Conservation (phyloP, 2,797 vertebrate species). For the Lutjanus campechanus region DNA sequence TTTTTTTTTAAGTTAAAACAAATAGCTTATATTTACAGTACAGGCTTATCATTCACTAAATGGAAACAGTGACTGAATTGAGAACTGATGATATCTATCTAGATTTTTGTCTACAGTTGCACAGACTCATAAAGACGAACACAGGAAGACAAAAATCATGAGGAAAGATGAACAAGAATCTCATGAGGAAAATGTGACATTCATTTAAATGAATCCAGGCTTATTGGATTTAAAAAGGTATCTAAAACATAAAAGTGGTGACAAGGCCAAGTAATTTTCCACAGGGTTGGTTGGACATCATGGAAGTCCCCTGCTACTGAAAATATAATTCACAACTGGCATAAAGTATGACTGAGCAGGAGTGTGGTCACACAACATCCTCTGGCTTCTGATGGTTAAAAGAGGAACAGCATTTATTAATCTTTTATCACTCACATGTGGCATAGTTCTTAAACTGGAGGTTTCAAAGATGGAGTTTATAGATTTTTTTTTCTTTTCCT, state of each 20-base stretch:
- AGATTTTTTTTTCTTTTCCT: slow-evolving; percentile 14
- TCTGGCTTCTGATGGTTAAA: slow-evolving; percentile 44
- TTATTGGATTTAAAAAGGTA: slow-evolving; percentile 33
- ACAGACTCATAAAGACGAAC: slow-evolving; percentile 1
- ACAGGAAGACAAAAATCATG: neutral
- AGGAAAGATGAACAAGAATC: neutral
- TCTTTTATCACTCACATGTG: slow-evolving; percentile 61
- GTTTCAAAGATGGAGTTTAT: slow-evolving; percentile 32
- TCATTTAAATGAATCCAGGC: slow-evolving; percentile 16
- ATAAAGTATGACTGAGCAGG: slow-evolving; percentile 44
- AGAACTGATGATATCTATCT: neutral
- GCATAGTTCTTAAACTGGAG: slow-evolving; percentile 22
- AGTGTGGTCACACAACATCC: slow-evolving; percentile 55
- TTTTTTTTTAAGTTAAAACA: too few species aligned
- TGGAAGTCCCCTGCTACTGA: slow-evolving; percentile 48
- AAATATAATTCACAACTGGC: slow-evolving; percentile 46
- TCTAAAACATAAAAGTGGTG: slow-evolving; percentile 25
- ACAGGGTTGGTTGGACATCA: slow-evolving; percentile 16
- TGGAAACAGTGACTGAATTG: too few species aligned
- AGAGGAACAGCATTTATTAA: slow-evolving; percentile 48
- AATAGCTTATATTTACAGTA: too few species aligned
- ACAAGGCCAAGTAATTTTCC: slow-evolving; percentile 37
- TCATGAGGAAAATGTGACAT: slow-evolving; percentile 19
- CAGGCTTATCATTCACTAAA: too few species aligned
- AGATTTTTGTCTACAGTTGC: too few species aligned